These are phyloP conservation scores for Pyrrhura leucotis DNA, from an alignment of 2,797 vertebrate genomes.

Conservation along the genomic window DNA sequence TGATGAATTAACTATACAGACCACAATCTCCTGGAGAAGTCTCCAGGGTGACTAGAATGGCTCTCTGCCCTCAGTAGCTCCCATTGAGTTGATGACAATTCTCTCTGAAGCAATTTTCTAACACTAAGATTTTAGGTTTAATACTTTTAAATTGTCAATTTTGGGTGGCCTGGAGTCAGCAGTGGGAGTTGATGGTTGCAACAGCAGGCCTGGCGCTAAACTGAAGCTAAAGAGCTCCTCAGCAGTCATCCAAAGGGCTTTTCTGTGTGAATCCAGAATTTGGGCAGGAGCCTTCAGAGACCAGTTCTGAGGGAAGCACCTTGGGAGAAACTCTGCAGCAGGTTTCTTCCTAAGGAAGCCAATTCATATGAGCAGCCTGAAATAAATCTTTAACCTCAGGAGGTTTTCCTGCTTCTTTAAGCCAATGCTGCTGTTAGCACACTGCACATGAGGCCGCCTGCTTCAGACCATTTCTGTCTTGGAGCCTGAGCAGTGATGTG, in stretches of 20 bases:
- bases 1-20: not conserved
- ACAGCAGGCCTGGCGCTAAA: not conserved
- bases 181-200: not conserved
- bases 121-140: not conserved
- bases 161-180: not conserved
- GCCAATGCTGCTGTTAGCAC: not conserved
- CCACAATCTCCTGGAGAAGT: not conserved
- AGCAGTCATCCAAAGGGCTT: not conserved
- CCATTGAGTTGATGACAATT: not conserved
- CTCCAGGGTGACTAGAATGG: not conserved
- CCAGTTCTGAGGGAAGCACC: not conserved
- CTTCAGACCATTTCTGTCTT: rapidly evolving
- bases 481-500: not conserved
- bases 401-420: not conserved
- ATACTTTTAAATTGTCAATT: not conserved
- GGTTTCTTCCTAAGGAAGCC: not conserved
- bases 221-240: not conserved
- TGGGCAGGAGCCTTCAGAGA: not conserved
- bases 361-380: not conserved
- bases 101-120: not conserved
- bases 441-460: rapidly evolving
- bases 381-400: not conserved
- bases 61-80: not conserved
- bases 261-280: not conserved
- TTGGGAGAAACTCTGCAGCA: not conserved